phyloP scores from a whole-genome alignment of 2,888 invertebrate species.

The Zygaena filipendulae region DNA sequence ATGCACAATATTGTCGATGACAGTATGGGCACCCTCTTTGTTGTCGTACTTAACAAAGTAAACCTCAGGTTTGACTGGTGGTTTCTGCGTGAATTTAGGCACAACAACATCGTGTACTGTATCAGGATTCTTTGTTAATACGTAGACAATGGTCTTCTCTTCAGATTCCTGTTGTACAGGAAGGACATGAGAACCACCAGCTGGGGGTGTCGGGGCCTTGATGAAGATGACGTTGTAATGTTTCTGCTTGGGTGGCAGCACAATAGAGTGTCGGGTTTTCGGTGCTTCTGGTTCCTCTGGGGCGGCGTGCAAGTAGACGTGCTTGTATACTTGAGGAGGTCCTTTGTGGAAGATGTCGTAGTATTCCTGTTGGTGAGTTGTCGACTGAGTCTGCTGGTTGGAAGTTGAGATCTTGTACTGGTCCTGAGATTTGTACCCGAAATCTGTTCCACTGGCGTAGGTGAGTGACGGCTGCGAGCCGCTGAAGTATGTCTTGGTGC shows the following conservation, averaged over 20 bases:
- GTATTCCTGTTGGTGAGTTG: constrained; percentile 50
- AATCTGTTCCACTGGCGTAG: too few relatives aligned
- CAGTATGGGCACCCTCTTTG: constrained; percentile 61
- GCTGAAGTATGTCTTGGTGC: too few relatives aligned
- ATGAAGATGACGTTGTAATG: constrained; percentile 86
- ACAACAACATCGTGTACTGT: constrained; percentile 73
- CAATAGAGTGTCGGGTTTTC: constrained; percentile 67
- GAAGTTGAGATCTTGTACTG: constrained; percentile 25
- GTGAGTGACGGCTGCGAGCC: too few relatives aligned
- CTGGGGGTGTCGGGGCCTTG: constrained; percentile 75
- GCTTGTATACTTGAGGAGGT: constrained; percentile 75
- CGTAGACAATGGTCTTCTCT: constrained; percentile 82
- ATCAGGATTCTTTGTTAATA: constrained; percentile 80
- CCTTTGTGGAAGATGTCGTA: constrained; percentile 79
- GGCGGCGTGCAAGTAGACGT: constrained; percentile 57
- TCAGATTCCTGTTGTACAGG: constrained; percentile 75
- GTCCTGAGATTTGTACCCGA: too few relatives aligned
- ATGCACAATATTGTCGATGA: constrained; percentile 53
- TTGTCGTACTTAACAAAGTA: constrained; percentile 83
- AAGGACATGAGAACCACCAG: constrained; percentile 73
- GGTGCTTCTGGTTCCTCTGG: constrained; percentile 61
- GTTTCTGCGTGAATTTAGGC: constrained; percentile 74
- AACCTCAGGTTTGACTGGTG: constrained; percentile 80
- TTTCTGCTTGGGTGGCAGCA: constrained; percentile 74
- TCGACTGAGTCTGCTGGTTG: constrained; percentile 20